phyloP scores from a whole-genome alignment of 2,888 invertebrate species.

The Thymelicus lineola region DNA sequence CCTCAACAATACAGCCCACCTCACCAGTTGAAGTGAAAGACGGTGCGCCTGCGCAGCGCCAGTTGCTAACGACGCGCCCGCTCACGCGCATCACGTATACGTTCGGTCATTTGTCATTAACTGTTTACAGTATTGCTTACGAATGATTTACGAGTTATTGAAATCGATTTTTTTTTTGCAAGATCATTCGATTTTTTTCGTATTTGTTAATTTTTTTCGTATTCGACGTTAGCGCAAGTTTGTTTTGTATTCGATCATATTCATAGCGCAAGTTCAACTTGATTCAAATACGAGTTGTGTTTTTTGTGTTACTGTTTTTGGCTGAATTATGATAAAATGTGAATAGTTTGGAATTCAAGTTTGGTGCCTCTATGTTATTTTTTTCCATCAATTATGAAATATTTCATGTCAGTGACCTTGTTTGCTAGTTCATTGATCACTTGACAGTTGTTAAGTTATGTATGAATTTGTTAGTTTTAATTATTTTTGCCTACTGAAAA shows the following conservation, averaged over 20 bases:
- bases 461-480: too few species aligned
- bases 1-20: slow-evolving; percentile 28
- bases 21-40: slow-evolving; percentile 70
- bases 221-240: not conserved
- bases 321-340: not conserved
- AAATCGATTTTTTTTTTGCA: not conserved
- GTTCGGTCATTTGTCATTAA: slow-evolving; percentile 33
- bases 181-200: not conserved
- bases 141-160: slow-evolving; percentile 9
- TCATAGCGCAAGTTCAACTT: too few species aligned
- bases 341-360: too few species aligned
- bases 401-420: too few species aligned
- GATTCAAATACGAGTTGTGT: not conserved
- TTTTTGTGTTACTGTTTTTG: not conserved
- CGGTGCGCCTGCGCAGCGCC: slow-evolving; percentile 58
- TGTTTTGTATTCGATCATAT: not conserved
- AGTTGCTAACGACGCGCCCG: slow-evolving; percentile 71
- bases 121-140: slow-evolving; percentile 14
- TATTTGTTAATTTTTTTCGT: too few species aligned
- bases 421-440: too few species aligned
- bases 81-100: slow-evolving; percentile 59
- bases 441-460: too few species aligned
- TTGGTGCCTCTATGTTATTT: too few species aligned
- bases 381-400: too few species aligned
- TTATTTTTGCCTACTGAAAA: too few species aligned